Evolutionary conservation across 2,113 vertebrate genomes (phyloP).

Genomic region (Ceyx margarethae): DNA sequence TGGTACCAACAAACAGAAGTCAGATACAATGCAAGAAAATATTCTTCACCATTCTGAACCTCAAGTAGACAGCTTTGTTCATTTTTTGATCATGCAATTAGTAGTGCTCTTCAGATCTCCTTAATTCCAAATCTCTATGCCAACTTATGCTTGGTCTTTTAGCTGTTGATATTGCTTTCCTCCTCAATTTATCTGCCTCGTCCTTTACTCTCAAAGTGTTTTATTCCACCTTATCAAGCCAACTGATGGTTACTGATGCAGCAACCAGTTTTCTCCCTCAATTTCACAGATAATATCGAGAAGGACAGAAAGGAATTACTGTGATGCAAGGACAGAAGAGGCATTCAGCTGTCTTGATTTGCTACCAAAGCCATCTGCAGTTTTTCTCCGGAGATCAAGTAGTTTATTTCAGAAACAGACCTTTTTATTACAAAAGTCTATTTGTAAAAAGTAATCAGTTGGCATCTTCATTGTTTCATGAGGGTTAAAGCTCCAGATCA

Average conservation of each 20-base stretch:
- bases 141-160: not conserved
- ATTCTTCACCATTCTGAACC: not conserved
- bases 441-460: not conserved
- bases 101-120: not conserved
- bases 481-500: not conserved
- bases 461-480: not conserved
- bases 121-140: not conserved
- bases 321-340: not conserved
- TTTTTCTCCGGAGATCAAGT: not conserved
- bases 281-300: not conserved
- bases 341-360: not conserved
- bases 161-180: not conserved
- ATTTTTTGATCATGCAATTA: not conserved
- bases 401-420: not conserved
- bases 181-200: not conserved
- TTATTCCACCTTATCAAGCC: slow-evolving; percentile 7
- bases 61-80: not conserved
- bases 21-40: not conserved
- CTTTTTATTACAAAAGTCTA: not conserved
- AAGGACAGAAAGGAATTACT: not conserved
- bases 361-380: not conserved
- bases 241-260: not conserved
- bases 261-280: slow-evolving; percentile 11
- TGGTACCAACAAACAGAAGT: not conserved
- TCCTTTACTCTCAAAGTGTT: slow-evolving; percentile 4